Conservation (phyloP, 2,113 vertebrate genomes). For the Madoqua kirkii region DNA sequence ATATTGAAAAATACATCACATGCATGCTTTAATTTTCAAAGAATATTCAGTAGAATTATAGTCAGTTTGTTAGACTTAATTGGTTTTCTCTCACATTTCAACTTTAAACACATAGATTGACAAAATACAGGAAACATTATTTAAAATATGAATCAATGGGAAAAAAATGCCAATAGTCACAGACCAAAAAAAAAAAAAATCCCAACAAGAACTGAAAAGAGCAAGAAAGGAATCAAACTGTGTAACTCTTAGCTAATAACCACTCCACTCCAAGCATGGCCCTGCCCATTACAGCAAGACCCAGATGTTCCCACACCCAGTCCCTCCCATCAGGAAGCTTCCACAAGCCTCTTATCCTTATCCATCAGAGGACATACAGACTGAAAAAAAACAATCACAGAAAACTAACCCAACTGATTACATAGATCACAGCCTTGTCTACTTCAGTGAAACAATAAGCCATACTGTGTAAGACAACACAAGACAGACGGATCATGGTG, state of each 20-base stretch:
- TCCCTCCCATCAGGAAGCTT: not conserved
- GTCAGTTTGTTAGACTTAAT: not conserved
- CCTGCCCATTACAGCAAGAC: not conserved
- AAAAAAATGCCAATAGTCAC: not conserved
- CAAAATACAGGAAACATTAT: not conserved
- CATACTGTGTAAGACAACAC: fast-evolving
- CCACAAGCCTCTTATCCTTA: not conserved
- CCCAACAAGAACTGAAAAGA: not conserved
- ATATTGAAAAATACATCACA: not conserved
- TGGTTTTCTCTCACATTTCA: not conserved
- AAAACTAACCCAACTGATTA: not conserved
- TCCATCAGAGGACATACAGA: not conserved
- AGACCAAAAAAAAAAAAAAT: not conserved
- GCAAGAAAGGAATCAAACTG: not conserved
- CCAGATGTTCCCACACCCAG: not conserved
- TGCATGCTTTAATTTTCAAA: not conserved
- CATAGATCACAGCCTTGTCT: not conserved
- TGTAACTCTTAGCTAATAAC: not conserved
- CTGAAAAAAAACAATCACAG: not conserved
- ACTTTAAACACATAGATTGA: not conserved
- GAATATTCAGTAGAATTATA: not conserved
- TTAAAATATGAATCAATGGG: not conserved
- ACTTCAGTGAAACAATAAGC: not conserved
- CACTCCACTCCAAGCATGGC: not conserved
- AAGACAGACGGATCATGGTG: not conserved